These are phyloP conservation scores for Ferrisia virgata DNA, from an alignment of 2,888 invertebrate genomes.

Conservation along the genomic window DNA sequence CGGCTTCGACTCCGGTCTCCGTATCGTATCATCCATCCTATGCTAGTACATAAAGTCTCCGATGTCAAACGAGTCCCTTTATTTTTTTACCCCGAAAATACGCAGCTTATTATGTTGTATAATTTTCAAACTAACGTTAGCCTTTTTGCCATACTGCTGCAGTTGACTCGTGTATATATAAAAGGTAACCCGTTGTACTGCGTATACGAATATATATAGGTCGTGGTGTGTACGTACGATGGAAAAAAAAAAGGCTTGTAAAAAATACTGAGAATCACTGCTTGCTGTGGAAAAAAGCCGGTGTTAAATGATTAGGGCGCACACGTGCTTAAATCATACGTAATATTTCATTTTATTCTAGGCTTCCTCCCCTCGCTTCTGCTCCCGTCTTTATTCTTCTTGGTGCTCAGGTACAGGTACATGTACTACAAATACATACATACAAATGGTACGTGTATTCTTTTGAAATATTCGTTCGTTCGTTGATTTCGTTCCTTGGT, in stretches of 20 bases:
- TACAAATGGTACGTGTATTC: not conserved
- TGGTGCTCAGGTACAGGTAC: too few species aligned
- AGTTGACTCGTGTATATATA: too few species aligned
- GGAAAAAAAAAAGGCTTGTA: not conserved
- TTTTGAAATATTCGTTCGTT: not conserved
- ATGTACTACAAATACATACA: too few species aligned
- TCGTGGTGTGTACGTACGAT: not conserved
- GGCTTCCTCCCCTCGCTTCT: not conserved
- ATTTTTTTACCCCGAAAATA: not conserved
- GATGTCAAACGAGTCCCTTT: not conserved
- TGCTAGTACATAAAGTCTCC: not conserved
- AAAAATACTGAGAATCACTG: not conserved
- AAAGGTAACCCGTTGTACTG: too few species aligned
- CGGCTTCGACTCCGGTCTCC: not conserved
- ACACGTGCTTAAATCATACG: slow-evolving; percentile 17
- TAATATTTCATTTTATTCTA: not conserved
- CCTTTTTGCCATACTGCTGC: not conserved
- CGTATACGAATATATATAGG: too few species aligned
- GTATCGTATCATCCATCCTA: not conserved
- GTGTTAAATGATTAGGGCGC: slow-evolving; percentile 14
- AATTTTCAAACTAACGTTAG: not conserved
- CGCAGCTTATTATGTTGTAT: not conserved
- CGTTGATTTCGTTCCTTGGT: too few species aligned
- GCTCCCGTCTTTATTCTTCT: not conserved
- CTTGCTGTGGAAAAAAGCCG: not conserved